Evolutionary conservation across 2,113 vertebrate species (phyloP).

Genomic region (Chaetorhynchus papuensis): DNA sequence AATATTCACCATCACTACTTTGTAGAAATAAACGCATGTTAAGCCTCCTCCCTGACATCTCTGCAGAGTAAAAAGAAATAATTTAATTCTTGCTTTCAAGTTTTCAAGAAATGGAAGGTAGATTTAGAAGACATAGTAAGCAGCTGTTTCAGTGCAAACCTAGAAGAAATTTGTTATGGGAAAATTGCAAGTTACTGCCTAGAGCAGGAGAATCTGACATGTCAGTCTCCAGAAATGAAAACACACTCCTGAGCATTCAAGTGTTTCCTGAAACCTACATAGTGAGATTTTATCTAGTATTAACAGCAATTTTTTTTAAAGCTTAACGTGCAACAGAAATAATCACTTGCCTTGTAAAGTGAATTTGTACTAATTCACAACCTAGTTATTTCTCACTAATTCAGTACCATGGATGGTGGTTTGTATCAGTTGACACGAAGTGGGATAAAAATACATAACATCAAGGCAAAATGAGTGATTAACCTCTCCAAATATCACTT

Average conservation of each 20-base stretch:
- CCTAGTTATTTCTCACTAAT: neutral
- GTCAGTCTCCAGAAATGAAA: neutral
- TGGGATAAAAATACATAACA: neutral
- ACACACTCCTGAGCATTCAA: neutral
- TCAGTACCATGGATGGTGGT: neutral
- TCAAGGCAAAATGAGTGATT: neutral
- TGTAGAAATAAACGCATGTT: neutral
- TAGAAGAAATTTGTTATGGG: neutral
- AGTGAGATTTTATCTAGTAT: neutral
- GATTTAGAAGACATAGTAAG: neutral
- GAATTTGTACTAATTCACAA: neutral
- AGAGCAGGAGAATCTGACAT: neutral
- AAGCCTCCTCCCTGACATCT: neutral
- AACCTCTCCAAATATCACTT: neutral
- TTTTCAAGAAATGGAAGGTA: neutral
- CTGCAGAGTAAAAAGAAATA: neutral
- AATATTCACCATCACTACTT: neutral
- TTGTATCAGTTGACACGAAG: neutral
- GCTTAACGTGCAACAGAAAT: neutral
- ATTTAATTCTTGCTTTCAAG: neutral
- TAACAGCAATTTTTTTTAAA: neutral
- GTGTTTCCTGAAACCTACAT: neutral
- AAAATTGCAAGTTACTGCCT: slow-evolving; percentile 15
- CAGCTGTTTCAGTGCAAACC: neutral
- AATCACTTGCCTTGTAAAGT: neutral